Base-by-base conservation (phyloP, 2,888 invertebrate species). In the Acholoe squamosa region DNA sequence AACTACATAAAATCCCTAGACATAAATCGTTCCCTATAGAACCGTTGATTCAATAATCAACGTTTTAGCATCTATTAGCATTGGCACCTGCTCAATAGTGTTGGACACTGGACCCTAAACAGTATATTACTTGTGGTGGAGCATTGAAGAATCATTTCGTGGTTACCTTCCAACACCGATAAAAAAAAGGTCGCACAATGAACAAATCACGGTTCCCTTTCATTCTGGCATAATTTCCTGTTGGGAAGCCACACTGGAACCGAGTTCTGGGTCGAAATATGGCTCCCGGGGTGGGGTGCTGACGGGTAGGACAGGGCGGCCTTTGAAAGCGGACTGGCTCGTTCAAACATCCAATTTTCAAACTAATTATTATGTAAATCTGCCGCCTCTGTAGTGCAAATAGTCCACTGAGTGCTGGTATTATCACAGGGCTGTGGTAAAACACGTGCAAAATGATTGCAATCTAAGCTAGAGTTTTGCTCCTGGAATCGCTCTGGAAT, bases 361-460 rank as follows among this genome's bases (percentile, higher is more conserved):
- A 71, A 71, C 71, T 71, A 71, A 71, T 71, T 28, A 71, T 28
- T 71, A 71, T 71, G 71, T 71, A 71, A 71, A 71, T 71, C 71
- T 3, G 25, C 71, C 71, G 71, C 71, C 71, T 25, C 25, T 1
- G n/a, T 14, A 71, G 31, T 28, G 71, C 28, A 25, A 71, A 71
- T 71, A 71, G 71, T 28, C 71, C 71, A 71, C 31, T 71, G 28
- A 71, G 25, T 28, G 28, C 25, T n/a, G 25, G 71, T 28, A 71
- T 71, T 71, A 71, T 71, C 71, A 71, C 71, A 71, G 28, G 25
- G 71, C 71, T 71, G 14, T 28, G 71, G 3, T 28, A 71, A 71
- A 71, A 71, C 71, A 71, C 31, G 71, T 14, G 25, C 71, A 25
- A 71, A 71, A 71, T 71, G 71, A 71, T 71, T 25, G 25, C 28